phyloP scores from a whole-genome alignment of 2,888 invertebrate genomes.

The Cerastis leucographa region DNA sequence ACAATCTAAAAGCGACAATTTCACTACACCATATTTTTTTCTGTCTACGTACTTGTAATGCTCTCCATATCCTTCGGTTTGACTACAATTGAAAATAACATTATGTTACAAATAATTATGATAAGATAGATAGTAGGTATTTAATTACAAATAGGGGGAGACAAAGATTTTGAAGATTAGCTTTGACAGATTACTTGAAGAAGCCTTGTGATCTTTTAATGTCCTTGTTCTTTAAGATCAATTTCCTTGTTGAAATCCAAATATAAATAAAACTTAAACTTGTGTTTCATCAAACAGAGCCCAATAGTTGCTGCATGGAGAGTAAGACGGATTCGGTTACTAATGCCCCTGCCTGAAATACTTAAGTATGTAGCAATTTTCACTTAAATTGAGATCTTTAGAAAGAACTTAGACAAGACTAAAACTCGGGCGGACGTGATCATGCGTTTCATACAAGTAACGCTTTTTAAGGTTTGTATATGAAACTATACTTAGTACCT shows the following conservation, averaged over 20 bases:
- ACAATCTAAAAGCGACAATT: slow-evolving; percentile 56
- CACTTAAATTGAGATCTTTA: neutral
- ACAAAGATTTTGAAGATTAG: neutral
- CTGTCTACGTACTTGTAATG: slow-evolving; percentile 93
- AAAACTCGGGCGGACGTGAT: neutral
- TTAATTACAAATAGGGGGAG: slow-evolving; percentile 13
- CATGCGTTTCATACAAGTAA: neutral
- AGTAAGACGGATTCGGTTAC: no score
- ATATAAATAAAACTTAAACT: neutral
- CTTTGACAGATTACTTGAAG: neutral
- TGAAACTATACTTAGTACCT: neutral
- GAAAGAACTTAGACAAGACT: neutral
- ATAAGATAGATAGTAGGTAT: neutral
- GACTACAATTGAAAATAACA: slow-evolving; percentile 88
- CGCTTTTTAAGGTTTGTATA: neutral
- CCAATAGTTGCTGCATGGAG: neutral
- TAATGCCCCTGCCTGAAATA: neutral
- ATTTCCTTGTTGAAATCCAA: neutral
- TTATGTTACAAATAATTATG: slow-evolving; percentile 64
- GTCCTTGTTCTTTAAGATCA: neutral
- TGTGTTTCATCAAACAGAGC: neutral
- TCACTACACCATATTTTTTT: slow-evolving; percentile 49
- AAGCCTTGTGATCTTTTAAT: neutral
- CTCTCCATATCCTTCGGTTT: slow-evolving; percentile 94
- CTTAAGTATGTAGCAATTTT: neutral